Evolutionary conservation across 2,888 invertebrate genomes (phyloP), one percentile per base, ranked within the genome.

Genomic region (Rhogogaster chlorosoma): DNA sequence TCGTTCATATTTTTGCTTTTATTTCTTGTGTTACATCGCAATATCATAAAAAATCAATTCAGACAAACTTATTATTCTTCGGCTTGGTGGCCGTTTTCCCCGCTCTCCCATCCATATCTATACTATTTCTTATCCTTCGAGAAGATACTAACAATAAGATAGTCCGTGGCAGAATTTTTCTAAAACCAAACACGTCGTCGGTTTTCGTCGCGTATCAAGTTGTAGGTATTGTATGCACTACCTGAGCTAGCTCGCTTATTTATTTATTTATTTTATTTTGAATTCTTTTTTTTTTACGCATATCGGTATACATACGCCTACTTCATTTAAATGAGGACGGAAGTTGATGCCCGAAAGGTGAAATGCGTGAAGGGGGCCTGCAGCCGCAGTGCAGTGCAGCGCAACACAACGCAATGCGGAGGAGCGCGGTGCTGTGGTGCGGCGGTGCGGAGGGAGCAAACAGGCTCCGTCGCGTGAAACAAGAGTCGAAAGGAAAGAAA

Each of bases 401-500:
- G 36, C 38, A 73, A 36, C 26, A 45, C 32, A 75, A 75, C 75
- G 75, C 32, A 75, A 29, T 36, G n/a, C 75, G 45, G 36, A 26
- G 75, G 3, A 26, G 9, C 15, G n/a, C 38, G 38, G 29, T n/a
- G 73, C 5, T n/a, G n/a, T n/a, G n/a, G 45, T 42, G 42, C 42
- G 45, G 15, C 45, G 45, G 12, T 45, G 10, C 75, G 42, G 10
- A 12, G 29, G 67, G 67, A n/a, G 15, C 12, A 26, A 77, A 15
- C 29, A n/a, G 26, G 26, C 9, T 36, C 15, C 61, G 61, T 22
- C 32, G 57, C 61, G 70, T 64, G 70, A 67, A 67, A 83, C 70
- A 83, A 83, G 83, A 83, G 83, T 83, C 83, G 83, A 61, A 86
- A 85, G 84, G 86, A 88, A 77, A 77, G 53, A 77, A 36, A 53